Evolutionary conservation across 1,140 invertebrate genomes (phyloP), one percentile per base, ranked within the genome.

Genomic region (Ceratina australensis): DNA sequence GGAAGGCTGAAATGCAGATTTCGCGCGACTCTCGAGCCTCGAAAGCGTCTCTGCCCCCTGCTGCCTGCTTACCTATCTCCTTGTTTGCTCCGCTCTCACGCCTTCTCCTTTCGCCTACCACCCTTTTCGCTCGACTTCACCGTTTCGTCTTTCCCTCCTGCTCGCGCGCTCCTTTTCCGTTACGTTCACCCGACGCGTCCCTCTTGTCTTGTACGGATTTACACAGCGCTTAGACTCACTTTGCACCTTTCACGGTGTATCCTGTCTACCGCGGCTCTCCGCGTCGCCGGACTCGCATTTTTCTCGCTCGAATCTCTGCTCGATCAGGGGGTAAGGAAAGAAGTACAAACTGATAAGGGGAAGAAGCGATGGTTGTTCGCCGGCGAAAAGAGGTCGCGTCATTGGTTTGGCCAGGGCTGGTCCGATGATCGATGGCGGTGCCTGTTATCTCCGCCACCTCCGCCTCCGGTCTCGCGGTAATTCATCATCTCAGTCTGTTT

Each of bases 401-500:
- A 91, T 89, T 87, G 87, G 33, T 42, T 89, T 88, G 88, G 91
- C 85, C 88, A 87, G 85, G 86, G 87, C 82, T n/a, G n/a, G n/a
- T 42, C 33, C 74, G 61, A 85, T 92, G 91, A 92, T 92, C 90
- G 91, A 92, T 92, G 91, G 90, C 87, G 85, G 80, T 89, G 89
- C 81, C 89, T 89, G 89, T 91, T 92, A 91, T 91, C 90, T 91
- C 87, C 87, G 87, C 81, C 84, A 80, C 87, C 87, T 83, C 85
- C 85, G 79, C 33, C 78, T 72, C 79, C 79, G 76, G 79, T 73
- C 78, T 72, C 77, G 71, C 64, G 79, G 90, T 89, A 91, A 91
- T 92, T 91, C 89, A 92, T 91, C 91, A 92, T 92, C 89, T 92
- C 86, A 81, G 90, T 91, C 90, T 91, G 91, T 92, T 92, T 92